These are phyloP conservation scores for Drosophila suzukii DNA, from an alignment of 1,140 invertebrate genomes.

Conservation along the genomic window DNA sequence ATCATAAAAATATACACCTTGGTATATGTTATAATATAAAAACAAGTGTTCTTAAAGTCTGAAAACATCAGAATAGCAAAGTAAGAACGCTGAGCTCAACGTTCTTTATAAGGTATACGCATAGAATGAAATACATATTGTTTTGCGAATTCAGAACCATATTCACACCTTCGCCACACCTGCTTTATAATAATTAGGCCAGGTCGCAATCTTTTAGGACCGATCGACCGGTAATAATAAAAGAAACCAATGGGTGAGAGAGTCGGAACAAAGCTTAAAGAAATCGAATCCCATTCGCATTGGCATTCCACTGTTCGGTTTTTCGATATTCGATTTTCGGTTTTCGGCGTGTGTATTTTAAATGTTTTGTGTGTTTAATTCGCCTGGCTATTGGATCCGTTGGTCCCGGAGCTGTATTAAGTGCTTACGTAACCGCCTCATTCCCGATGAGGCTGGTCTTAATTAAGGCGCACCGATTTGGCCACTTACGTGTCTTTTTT, in stretches of 20 bases:
- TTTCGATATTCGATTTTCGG: neutral
- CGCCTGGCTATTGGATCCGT: constrained; percentile 8
- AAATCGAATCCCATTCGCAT: constrained; percentile 30
- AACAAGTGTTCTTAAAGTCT: too few species aligned
- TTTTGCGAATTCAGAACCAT: neutral
- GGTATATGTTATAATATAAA: too few species aligned
- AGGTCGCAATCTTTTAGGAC: neutral
- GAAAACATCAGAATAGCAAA: too few species aligned
- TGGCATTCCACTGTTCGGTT: constrained; percentile 5
- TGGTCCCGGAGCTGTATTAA: constrained; percentile 21
- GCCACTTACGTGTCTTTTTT: constrained; percentile 21
- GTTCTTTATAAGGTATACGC: too few species aligned
- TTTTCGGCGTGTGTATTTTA: constrained; percentile 5
- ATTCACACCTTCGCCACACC: neutral
- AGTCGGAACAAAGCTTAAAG: constrained; percentile 11
- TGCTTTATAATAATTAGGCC: constrained; percentile 7
- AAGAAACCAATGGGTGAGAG: neutral
- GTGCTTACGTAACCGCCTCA: constrained; percentile 58
- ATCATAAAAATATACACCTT: too few species aligned
- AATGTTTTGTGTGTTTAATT: constrained; percentile 32
- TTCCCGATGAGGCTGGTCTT: constrained; percentile 56
- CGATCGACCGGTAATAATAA: constrained; percentile 4
- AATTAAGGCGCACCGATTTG: constrained; percentile 63
- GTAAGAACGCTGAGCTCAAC: too few species aligned
- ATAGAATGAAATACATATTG: neutral